A percentile compares a stretch with the other conserved stretches of the same genome.
phyloP scores from a whole-genome alignment of 2,797 vertebrate species.

The Phataginus tetradactyla region DNA sequence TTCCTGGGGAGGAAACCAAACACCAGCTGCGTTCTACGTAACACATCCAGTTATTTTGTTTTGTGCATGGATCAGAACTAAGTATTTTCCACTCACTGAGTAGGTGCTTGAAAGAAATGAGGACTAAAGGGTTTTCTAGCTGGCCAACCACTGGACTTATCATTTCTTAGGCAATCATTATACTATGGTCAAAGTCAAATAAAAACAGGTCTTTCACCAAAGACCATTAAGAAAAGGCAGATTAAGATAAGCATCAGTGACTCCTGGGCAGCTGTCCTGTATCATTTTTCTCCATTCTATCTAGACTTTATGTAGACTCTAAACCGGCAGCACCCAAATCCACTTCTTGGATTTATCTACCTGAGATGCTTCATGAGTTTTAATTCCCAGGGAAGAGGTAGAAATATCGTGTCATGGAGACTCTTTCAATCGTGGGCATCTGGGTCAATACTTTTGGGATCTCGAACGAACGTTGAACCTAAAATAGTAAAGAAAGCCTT shows the following conservation, averaged over 20 bases:
- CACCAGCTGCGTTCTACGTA: background rate
- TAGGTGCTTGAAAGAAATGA: background rate
- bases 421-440: conserved; percentile 69
- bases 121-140: background rate
- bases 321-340: background rate
- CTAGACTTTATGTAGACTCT: background rate
- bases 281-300: background rate
- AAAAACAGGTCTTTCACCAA: background rate
- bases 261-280: rapidly evolving
- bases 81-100: background rate
- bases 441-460: background rate
- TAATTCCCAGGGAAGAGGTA: conserved; percentile 68
- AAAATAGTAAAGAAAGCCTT: background rate
- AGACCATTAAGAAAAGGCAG: background rate
- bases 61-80: background rate
- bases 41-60: background rate
- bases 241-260: background rate
- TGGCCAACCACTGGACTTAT: background rate
- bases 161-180: background rate
- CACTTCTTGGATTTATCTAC: background rate
- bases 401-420: conserved; percentile 61
- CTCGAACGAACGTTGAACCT: conserved; percentile 73
- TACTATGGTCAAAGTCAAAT: background rate
- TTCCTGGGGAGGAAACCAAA: background rate
- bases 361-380: background rate